Evolutionary conservation across 2,888 invertebrate species (phyloP), one percentile per base, ranked within the genome.

Genomic region (Chloromyia formosa): DNA sequence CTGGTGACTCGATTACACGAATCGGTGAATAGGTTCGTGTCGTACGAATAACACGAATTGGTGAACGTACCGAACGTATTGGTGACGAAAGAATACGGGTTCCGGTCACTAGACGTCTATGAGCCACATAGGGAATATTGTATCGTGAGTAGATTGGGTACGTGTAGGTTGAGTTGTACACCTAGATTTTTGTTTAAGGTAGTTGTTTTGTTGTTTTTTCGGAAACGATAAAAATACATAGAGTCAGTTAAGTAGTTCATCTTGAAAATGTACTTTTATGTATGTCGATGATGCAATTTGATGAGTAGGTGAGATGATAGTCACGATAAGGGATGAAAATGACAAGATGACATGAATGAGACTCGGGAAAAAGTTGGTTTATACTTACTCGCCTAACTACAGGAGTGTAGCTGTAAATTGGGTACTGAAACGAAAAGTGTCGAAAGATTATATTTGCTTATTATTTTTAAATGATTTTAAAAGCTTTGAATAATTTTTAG

Each of bases 341-440:
- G 82, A 81, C 81, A 78, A 79, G 79, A 79, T 81, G 79, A 79
- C 81, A 80, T 35, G 27, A 35, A 35, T 35, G 7, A 2, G 27
- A 35, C 7, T 35, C 27, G 27, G 27, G 27, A 4, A 40, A n/a
- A n/a, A n/a, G n/a, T n/a, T n/a, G n/a, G n/a, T 22, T 53, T 66
- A 40, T 45, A 81, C 86, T 85, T 82, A 86, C 86, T 84, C 86
- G 86, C 79, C 85, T 85, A 76, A 85, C 81, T 76, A 85, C 84
- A 75, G 86, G 86, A 54, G 86, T 81, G 74, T 85, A 82, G 80
- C 85, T 83, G 69, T 76, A 76, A 35, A 64, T 64, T 69, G 76
- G 76, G 40, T 76, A 76, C 76, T 76, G 76, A 35, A 76, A 76
- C 27, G 45, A 18, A 53, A 23, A 3, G 7, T 20, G 9, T n/a